Evolutionary conservation across 2,113 vertebrate species (phyloP).

Genomic region (Pseudolaguvia tuberculata): DNA sequence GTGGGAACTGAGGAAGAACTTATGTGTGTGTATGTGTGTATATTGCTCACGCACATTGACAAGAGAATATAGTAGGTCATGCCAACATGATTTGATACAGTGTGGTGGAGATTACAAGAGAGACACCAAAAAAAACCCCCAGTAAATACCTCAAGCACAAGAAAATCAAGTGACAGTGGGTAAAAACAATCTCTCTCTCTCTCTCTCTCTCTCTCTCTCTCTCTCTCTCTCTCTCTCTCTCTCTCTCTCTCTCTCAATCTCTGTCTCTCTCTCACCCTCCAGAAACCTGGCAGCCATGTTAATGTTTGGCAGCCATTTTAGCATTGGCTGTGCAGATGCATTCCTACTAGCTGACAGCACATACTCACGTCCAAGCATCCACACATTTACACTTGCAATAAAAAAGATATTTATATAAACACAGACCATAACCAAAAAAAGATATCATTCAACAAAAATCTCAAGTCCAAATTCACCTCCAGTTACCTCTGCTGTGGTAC

Average conservation of each 20-base stretch:
- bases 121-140: constrained; percentile 69
- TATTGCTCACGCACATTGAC: constrained; percentile 68
- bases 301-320: constrained; percentile 95
- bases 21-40: constrained; percentile 59
- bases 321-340: constrained; percentile 76
- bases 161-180: constrained; percentile 46
- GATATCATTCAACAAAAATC: constrained; percentile 13
- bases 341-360: constrained; percentile 72
- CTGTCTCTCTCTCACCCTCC: constrained; percentile 57
- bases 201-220: constrained; percentile 61
- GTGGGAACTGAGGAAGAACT: constrained; percentile 10
- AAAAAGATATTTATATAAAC: constrained; percentile 25
- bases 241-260: constrained; percentile 56
- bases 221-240: constrained; percentile 56
- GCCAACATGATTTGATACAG: constrained; percentile 69
- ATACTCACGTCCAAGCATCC: constrained; percentile 49
- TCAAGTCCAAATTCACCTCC: constrained; percentile 17
- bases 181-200: constrained; percentile 52
- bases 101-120: constrained; percentile 69
- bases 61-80: constrained; percentile 61
- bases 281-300: constrained; percentile 92
- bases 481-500: constrained; percentile 8
- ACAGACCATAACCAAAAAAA: constrained; percentile 8
- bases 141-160: constrained; percentile 55
- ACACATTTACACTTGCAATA: constrained; percentile 24